Conservation (phyloP, 2,797 vertebrate species). For the Falco columbarius region DNA sequence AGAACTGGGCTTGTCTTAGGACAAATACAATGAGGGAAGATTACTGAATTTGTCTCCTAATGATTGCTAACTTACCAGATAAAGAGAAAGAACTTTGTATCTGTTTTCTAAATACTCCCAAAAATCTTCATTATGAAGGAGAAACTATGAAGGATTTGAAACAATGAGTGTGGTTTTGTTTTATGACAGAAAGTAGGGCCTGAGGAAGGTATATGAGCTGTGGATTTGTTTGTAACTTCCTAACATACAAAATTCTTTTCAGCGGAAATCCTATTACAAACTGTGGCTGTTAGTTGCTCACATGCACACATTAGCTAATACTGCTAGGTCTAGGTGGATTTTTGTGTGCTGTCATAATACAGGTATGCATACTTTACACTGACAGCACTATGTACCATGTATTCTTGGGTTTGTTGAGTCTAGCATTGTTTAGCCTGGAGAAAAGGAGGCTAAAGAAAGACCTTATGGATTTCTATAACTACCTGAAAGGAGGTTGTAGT, state of each 20-base stretch:
- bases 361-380: neutral
- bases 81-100: neutral
- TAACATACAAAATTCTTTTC: neutral
- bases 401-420: neutral
- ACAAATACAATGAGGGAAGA: neutral
- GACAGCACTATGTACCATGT: neutral
- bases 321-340: fast-evolving
- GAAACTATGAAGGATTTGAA: neutral
- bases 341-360: neutral
- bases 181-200: neutral
- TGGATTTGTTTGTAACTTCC: neutral
- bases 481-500: too few relatives aligned
- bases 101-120: neutral
- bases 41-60: neutral
- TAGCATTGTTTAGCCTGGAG: neutral
- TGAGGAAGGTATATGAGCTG: neutral
- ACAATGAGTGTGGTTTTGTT: neutral
- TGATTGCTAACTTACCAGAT: neutral
- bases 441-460: neutral
- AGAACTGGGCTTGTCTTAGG: neutral
- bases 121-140: neutral
- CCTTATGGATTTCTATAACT: too few relatives aligned
- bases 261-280: neutral
- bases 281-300: neutral
- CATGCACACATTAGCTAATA: neutral